Evolutionary conservation across 1,140 invertebrate species (phyloP), one percentile per base, ranked within the genome.

Genomic region (Araneus ventricosus): DNA sequence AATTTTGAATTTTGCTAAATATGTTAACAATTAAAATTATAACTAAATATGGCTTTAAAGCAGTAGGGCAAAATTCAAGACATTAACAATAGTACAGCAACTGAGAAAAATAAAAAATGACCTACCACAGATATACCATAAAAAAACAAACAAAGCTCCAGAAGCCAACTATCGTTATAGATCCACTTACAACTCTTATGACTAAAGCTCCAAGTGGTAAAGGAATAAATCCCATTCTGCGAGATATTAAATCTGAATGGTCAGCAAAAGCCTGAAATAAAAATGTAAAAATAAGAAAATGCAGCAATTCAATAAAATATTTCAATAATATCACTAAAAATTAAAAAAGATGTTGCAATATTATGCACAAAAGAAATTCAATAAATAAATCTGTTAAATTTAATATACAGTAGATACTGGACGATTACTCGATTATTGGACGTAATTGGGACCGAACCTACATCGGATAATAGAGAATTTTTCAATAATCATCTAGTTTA

Each of bases 191-290:
- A 1, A 99, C 98, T 88, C 98, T 97, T 4, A 98, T 97, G 92
- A 99, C 97, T 24, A 99, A 97, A 30, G 99, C 98, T 0, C 98
- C 97, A 45, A 99, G 95, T 0, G 99, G 99, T 93, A 99, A 96
- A 4, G 99, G 99, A 95, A 99, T 99, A 95, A 99, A 99, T 5
- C 99, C 99, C 98, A 99, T 99, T 91, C 99, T 96, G 4, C 99
- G 96, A 0, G 99, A 99, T 7, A 99, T 98, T 59, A 99, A 96
- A 95, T 99, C 99, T 0, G 98, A 99, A 95, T 99, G 98, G 95
- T 99, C 99, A n/a, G 98, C 98, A 95, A 99, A 99, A 0, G 99
- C 98, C 95, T 99, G 97, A 1, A 94, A 94, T 57, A 10, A 30
- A 37, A 34, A 37, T 14, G 10, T 2, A 63, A 7, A 24, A 63